These are phyloP conservation scores for Hypolimnas misippus DNA, from an alignment of 2,888 invertebrate species.

Conservation along the genomic window DNA sequence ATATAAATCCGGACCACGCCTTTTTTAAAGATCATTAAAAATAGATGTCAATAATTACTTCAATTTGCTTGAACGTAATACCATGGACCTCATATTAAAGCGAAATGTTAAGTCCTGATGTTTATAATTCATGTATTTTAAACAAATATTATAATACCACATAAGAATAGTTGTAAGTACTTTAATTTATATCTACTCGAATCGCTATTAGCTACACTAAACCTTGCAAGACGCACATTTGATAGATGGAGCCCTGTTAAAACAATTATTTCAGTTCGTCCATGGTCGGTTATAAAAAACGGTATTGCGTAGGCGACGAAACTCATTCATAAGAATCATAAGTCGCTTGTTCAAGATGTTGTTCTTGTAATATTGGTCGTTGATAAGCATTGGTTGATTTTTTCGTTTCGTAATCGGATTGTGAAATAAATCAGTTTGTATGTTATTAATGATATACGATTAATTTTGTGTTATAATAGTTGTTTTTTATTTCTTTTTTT, in stretches of 20 bases:
- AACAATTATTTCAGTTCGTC: slow-evolving; percentile 70
- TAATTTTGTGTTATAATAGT: neutral
- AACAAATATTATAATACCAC: too few relatives aligned
- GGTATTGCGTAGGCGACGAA: slow-evolving; percentile 50
- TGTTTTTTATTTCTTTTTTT: neutral
- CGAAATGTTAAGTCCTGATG: too few relatives aligned
- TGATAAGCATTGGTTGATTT: slow-evolving; percentile 14
- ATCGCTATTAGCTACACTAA: neutral
- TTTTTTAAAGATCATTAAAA: neutral
- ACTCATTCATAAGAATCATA: slow-evolving; percentile 52
- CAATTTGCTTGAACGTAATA: neutral
- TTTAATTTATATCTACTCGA: too few relatives aligned
- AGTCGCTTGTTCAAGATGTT: slow-evolving; percentile 8
- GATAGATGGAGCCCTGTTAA: slow-evolving; percentile 59
- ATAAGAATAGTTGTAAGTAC: too few relatives aligned
- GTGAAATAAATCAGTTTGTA: slow-evolving; percentile 13
- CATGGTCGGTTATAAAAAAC: slow-evolving; percentile 54
- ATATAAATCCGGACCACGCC: neutral
- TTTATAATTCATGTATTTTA: too few relatives aligned
- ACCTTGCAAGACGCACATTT: slow-evolving; percentile 39
- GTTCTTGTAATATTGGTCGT: slow-evolving; percentile 10
- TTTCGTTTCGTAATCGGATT: slow-evolving; percentile 26
- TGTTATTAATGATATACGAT: slow-evolving; percentile 2
- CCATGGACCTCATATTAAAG: too few relatives aligned
- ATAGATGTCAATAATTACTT: neutral